phyloP scores from a whole-genome alignment of 2,888 invertebrate species.

The Drosophila birchii region DNA sequence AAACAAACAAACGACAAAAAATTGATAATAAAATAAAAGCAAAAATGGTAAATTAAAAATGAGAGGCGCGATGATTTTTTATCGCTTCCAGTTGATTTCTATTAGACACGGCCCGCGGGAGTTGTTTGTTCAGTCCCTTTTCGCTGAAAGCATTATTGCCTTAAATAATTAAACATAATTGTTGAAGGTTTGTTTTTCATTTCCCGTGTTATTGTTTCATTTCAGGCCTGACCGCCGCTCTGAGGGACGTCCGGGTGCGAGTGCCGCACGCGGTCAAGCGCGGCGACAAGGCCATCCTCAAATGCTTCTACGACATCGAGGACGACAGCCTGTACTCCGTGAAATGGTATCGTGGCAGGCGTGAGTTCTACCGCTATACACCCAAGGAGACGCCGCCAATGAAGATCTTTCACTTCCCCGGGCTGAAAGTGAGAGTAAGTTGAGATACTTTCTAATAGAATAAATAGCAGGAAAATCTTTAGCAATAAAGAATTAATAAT shows the following conservation, averaged over 20 bases:
- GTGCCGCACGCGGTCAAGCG: slow-evolving; percentile 88
- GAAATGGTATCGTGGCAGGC: slow-evolving; percentile 93
- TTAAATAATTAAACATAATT: slow-evolving; percentile 53
- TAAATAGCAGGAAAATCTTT: not conserved
- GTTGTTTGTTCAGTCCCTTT: slow-evolving; percentile 55
- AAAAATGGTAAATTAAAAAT: slow-evolving; percentile 64
- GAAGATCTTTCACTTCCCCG: slow-evolving; percentile 89
- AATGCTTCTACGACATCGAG: slow-evolving; percentile 92
- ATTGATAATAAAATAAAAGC: slow-evolving; percentile 70
- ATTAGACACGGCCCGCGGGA: slow-evolving; percentile 32
- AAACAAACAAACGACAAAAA: slow-evolving; percentile 47
- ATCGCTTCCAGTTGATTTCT: slow-evolving; percentile 36
- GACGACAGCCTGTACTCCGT: slow-evolving; percentile 91
- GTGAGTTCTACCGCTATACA: slow-evolving; percentile 93
- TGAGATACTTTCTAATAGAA: not conserved
- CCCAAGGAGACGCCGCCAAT: slow-evolving; percentile 90
- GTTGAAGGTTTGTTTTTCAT: slow-evolving; percentile 36
- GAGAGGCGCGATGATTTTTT: slow-evolving; percentile 45
- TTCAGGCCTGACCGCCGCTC: slow-evolving; percentile 72
- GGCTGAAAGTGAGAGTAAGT: slow-evolving; percentile 93
- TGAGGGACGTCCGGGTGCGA: slow-evolving; percentile 88
- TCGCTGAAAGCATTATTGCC: slow-evolving; percentile 50
- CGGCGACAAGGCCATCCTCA: slow-evolving; percentile 87
- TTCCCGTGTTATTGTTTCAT: slow-evolving; percentile 22
- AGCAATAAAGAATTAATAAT: not conserved